A percentile compares a stretch with the other conserved stretches of the same genome.
Evolutionary conservation across 2,113 vertebrate species (phyloP).

Genomic region (Caracal caracal): DNA sequence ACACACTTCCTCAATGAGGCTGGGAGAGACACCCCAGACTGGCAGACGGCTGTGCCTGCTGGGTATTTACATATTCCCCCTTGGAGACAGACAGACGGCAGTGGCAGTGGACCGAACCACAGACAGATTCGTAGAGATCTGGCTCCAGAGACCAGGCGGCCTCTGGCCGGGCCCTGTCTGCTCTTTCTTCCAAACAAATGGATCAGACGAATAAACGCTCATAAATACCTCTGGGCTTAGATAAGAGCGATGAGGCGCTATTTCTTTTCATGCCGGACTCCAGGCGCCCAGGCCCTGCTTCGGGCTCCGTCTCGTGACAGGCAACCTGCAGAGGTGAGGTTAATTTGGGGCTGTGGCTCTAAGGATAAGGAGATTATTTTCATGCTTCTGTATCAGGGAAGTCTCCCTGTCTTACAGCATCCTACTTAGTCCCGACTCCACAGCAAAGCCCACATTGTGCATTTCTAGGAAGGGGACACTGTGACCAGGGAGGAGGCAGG

Average conservation of each 20-base stretch:
- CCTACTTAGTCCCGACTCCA: neutral
- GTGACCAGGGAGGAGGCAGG: neutral
- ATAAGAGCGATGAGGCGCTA: constrained; percentile 82
- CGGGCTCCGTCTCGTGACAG: constrained; percentile 57
- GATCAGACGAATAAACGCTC: constrained; percentile 84
- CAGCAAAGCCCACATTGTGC: neutral
- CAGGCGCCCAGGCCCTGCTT: constrained; percentile 74
- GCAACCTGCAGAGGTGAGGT: constrained; percentile 80
- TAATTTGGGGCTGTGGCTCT: constrained; percentile 58
- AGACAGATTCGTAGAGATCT: constrained; percentile 68
- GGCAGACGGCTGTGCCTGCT: neutral
- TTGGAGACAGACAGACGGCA: constrained; percentile 49
- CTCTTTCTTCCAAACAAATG: constrained; percentile 82
- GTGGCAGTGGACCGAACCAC: constrained; percentile 48
- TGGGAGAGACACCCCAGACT: neutral
- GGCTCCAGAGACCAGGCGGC: constrained; percentile 73
- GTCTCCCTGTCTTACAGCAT: neutral
- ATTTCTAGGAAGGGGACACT: neutral
- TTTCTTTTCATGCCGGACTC: constrained; percentile 81
- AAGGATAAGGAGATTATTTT: constrained; percentile 47
- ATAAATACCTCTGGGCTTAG: constrained; percentile 84
- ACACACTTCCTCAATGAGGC: neutral
- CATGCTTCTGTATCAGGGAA: neutral
- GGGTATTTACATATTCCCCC: constrained; percentile 65
- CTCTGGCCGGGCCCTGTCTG: constrained; percentile 72